Conservation (phyloP, 2,797 vertebrate genomes). For the Limnodromus scolopaceus region DNA sequence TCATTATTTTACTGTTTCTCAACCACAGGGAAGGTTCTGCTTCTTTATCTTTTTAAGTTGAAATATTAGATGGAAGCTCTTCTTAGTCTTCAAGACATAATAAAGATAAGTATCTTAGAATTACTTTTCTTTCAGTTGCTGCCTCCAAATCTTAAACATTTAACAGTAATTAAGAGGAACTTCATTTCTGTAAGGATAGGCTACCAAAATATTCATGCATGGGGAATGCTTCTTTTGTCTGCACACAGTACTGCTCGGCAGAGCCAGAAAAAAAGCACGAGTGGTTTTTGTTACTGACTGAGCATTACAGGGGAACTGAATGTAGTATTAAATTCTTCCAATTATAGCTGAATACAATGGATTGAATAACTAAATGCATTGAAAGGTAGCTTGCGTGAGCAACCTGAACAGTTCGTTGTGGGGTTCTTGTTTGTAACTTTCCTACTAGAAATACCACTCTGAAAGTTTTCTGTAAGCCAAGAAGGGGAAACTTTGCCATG, state of each 20-base stretch:
- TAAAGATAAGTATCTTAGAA: not conserved
- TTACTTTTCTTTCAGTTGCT: not conserved
- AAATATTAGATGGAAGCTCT: not conserved
- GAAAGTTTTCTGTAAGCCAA: not conserved
- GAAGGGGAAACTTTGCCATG: not conserved
- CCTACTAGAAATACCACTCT: not conserved
- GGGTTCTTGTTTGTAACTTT: not conserved
- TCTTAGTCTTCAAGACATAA: not conserved
- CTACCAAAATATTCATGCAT: not conserved
- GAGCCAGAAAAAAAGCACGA: not conserved
- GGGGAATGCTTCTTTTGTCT: not conserved
- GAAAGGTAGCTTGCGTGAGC: not conserved
- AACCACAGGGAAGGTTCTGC: not conserved
- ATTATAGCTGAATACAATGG: not conserved
- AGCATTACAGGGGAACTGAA: constrained; percentile 7
- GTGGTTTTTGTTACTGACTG: constrained; percentile 6
- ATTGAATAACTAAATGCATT: not conserved
- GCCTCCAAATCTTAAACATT: not conserved
- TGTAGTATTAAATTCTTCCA: constrained; percentile 2
- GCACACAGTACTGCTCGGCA: not conserved
- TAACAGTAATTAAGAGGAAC: not conserved
- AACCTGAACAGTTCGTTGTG: not conserved
- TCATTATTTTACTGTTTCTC: not conserved
- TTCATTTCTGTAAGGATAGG: not conserved
- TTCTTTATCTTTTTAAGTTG: not conserved